Evolutionary conservation across 2,888 invertebrate genomes (phyloP).

Genomic region (Amiota communis): DNA sequence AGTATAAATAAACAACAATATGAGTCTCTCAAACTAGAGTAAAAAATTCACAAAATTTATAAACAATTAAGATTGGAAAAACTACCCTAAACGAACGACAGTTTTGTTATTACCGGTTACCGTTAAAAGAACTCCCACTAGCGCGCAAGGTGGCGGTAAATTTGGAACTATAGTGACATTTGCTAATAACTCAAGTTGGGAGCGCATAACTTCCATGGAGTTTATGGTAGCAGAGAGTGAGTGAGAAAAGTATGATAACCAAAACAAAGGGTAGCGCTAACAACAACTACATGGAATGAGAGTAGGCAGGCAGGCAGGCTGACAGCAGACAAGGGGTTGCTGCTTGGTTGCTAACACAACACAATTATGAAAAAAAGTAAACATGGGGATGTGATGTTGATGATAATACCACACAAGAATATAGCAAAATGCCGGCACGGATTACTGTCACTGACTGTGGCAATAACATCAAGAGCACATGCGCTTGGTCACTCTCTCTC

Average conservation of each 20-base stretch:
- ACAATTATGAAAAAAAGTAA: too few species aligned
- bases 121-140: constrained; percentile 60
- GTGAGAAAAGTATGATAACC: constrained; percentile 16
- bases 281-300: not conserved
- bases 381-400: too few species aligned
- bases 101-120: too few species aligned
- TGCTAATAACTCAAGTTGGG: constrained; percentile 29
- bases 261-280: constrained; percentile 40
- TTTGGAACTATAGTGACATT: constrained; percentile 60
- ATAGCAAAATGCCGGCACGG: too few species aligned
- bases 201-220: constrained; percentile 35
- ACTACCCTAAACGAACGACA: constrained; percentile 17
- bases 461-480: too few species aligned
- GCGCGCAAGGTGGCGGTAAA: constrained; percentile 65
- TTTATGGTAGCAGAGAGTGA: constrained; percentile 32
- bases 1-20: too few species aligned
- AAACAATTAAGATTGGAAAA: not conserved
- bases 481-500: too few species aligned
- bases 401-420: too few species aligned
- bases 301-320: not conserved
- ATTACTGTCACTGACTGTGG: too few species aligned
- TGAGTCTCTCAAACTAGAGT: not conserved
- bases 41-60: not conserved
- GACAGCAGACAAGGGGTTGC: not conserved
- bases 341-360: not conserved